phyloP scores from a whole-genome alignment of 2,797 vertebrate genomes.

The Pitangus sulphuratus region DNA sequence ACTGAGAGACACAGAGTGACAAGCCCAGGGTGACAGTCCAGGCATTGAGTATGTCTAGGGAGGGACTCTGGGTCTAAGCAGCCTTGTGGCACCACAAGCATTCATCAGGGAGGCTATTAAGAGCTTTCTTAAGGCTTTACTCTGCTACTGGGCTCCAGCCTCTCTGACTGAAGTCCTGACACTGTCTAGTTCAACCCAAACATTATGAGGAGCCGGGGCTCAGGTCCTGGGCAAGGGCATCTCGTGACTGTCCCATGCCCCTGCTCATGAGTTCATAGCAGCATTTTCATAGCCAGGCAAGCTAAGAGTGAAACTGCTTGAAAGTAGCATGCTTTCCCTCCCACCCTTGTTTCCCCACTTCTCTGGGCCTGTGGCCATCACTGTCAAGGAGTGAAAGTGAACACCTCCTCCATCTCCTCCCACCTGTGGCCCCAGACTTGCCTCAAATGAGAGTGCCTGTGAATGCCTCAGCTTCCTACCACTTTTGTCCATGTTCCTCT shows the following conservation, averaged over 20 bases:
- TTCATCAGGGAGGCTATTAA: background rate
- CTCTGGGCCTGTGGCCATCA: slow-evolving; percentile 8
- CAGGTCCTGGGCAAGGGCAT: background rate
- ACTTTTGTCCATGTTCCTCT: background rate
- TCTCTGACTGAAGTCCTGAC: background rate
- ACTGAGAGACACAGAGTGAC: background rate
- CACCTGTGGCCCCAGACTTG: background rate
- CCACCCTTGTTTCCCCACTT: background rate
- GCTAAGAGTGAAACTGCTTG: slow-evolving; percentile 15
- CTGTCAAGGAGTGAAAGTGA: slow-evolving; percentile 38
- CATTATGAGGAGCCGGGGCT: background rate
- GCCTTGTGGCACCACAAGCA: background rate
- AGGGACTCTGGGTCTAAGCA: background rate
- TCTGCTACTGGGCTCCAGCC: background rate
- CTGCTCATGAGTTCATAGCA: background rate
- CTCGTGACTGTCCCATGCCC: background rate
- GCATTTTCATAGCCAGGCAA: background rate
- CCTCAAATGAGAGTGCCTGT: background rate
- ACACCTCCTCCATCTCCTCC: slow-evolving; percentile 18
- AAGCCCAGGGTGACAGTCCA: background rate
- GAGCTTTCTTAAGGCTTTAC: background rate
- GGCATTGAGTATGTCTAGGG: background rate
- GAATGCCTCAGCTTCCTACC: background rate
- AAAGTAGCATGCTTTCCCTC: background rate
- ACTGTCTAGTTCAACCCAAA: background rate